phyloP scores from a whole-genome alignment of 2,888 invertebrate genomes.

The Eristalinus aeneus region DNA sequence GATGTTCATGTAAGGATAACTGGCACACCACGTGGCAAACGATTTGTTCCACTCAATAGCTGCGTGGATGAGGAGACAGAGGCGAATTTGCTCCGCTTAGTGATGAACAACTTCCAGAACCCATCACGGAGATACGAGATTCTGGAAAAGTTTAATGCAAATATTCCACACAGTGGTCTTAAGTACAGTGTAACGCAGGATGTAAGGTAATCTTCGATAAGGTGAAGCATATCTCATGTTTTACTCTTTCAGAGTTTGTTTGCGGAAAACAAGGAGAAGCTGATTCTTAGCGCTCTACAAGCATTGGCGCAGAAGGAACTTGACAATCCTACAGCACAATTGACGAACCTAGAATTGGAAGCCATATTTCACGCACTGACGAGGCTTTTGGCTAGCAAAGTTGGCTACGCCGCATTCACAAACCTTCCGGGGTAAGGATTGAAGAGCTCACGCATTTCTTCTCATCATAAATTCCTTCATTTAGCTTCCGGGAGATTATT shows the following conservation, averaged over 20 bases:
- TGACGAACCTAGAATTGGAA: slow-evolving; percentile 90
- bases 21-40: slow-evolving; percentile 90
- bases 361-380: slow-evolving; percentile 97
- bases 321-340: slow-evolving; percentile 83
- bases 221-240: slow-evolving; percentile 8
- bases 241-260: slow-evolving; percentile 89
- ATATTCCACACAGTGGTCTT: slow-evolving; percentile 98
- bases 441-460: neutral
- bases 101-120: slow-evolving; percentile 83
- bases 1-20: slow-evolving; percentile 96
- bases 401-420: slow-evolving; percentile 98
- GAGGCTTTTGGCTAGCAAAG: slow-evolving; percentile 97
- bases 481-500: slow-evolving; percentile 95
- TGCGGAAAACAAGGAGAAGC: slow-evolving; percentile 98
- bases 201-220: slow-evolving; percentile 83
- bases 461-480: neutral
- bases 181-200: slow-evolving; percentile 98
- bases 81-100: slow-evolving; percentile 86
- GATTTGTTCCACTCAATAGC: slow-evolving; percentile 93
- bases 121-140: slow-evolving; percentile 87
- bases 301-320: slow-evolving; percentile 89
- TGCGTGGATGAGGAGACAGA: slow-evolving; percentile 98
- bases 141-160: slow-evolving; percentile 97
- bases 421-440: slow-evolving; percentile 88
- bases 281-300: slow-evolving; percentile 94